Evolutionary conservation across 2,888 invertebrate species (phyloP), one percentile per base, ranked within the genome.

Genomic region (Agriopis marginaria): DNA sequence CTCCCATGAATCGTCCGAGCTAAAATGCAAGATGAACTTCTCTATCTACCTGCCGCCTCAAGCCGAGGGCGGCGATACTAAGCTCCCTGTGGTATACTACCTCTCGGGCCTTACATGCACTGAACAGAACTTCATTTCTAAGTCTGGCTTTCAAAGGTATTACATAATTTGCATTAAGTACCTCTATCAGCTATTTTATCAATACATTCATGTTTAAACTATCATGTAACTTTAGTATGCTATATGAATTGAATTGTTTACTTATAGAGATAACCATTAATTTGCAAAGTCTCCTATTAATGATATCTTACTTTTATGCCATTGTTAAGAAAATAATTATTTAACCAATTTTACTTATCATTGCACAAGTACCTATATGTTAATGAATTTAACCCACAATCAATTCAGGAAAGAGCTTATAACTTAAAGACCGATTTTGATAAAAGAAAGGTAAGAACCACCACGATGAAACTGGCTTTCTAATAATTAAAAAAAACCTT

Each of bases 51-150:
- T 99, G 62, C 99, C 99, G 14, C 97, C 98, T 0, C 96, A 97
- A 82, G 95, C 95, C 0, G 95, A 96, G 72, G 92, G 93, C 63
- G 94, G 95, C 3, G 95, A 96, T 81, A 91, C 90, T 14, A 95
- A 95, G 79, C 91, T 97, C 45, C 98, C 99, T 1, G 97, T 98
- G 0, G 94, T 99, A 11, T 99, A 98, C 87, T 99, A 97, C 95
- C 94, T 99, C 0, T 99, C 99, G 50, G 99, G 99, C 0, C 94
- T 99, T 44, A 97, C 97, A 0, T 99, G 99, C 88, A 98, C 96
- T 11, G 99, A 99, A 89, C 97, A 98, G 82, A 99, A 99, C 93
- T 99, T 99, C 84, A 97, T 99, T 74, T 96, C 97, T 62, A 99
- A 99, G 92, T 96, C 98, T 56, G 99, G 99, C n/a, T 97, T 98